Evolutionary conservation across 1,140 invertebrate species (phyloP).

Genomic region (Antheraea mylitta): DNA sequence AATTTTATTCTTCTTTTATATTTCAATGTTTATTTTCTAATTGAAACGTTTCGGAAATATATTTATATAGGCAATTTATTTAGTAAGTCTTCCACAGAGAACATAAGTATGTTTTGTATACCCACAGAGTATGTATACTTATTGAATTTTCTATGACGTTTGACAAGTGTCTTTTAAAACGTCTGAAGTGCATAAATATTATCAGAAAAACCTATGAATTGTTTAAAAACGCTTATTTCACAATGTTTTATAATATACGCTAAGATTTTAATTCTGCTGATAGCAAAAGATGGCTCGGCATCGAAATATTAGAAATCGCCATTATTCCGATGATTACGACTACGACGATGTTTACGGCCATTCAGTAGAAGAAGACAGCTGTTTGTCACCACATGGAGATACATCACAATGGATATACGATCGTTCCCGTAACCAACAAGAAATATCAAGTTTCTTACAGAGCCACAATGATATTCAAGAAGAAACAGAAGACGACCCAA

Average conservation of each 20-base stretch:
- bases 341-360: slow-evolving; percentile 96
- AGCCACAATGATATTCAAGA: slow-evolving; percentile 87
- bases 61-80: no score
- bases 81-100: no score
- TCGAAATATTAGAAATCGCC: slow-evolving; percentile 86
- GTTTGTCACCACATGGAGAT: slow-evolving; percentile 91
- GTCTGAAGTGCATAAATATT: slow-evolving; percentile 6
- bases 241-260: slow-evolving; percentile 3
- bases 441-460: slow-evolving; percentile 85
- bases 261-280: slow-evolving; percentile 1
- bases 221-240: slow-evolving; percentile 21
- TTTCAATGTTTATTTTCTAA: no score
- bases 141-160: not conserved
- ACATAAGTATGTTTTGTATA: no score
- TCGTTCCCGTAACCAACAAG: slow-evolving; percentile 82
- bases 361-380: slow-evolving; percentile 93
- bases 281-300: slow-evolving; percentile 85
- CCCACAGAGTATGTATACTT: no score
- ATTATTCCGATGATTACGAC: slow-evolving; percentile 92
- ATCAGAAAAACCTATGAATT: slow-evolving; percentile 30
- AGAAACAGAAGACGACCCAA: slow-evolving; percentile 80
- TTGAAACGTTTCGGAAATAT: no score
- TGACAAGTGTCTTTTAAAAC: not conserved
- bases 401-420: slow-evolving; percentile 92
- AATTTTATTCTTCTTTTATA: no score